These are phyloP conservation scores for Hyphantria cunea DNA, from an alignment of 1,140 invertebrate genomes.

Conservation along the genomic window DNA sequence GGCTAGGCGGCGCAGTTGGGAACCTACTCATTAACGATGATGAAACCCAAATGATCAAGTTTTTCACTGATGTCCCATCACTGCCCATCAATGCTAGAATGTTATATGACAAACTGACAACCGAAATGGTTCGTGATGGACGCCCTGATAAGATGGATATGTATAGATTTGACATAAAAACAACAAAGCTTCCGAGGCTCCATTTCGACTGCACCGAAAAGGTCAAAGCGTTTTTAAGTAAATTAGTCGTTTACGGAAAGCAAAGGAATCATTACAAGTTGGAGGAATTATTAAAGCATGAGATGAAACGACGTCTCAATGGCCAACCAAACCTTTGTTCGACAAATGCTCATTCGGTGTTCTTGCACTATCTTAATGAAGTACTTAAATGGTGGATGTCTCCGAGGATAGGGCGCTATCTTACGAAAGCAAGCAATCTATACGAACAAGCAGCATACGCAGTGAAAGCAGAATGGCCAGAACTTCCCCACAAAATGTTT, in stretches of 20 bases:
- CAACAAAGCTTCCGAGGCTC: conserved; percentile 3
- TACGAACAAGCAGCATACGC: not conserved
- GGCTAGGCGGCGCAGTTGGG: conserved; percentile 4
- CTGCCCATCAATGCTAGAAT: too few species aligned
- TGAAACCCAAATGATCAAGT: not conserved
- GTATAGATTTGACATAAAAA: conserved; percentile 13
- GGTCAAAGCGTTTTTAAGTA: conserved; percentile 18
- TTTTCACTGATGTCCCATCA: not conserved
- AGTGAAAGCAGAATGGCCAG: not conserved
- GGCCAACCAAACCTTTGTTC: too few species aligned
- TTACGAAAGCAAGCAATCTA: not conserved
- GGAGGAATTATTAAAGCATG: not conserved
- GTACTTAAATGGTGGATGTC: conserved; percentile 27
- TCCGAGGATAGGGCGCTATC: not conserved
- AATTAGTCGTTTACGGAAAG: conserved; percentile 6
- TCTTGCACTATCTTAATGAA: conserved; percentile 11
- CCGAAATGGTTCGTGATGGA: too few species aligned
- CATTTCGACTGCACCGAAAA: conserved; percentile 1
- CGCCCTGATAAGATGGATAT: too few species aligned
- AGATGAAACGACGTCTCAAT: not conserved
- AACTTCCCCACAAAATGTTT: not conserved
- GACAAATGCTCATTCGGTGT: too few species aligned
- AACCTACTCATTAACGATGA: conserved; percentile 5
- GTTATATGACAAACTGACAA: not conserved
- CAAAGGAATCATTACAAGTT: conserved; percentile 12